phyloP scores from a whole-genome alignment of 2,113 vertebrate genomes.

The Phalacrocorax aristotelis region DNA sequence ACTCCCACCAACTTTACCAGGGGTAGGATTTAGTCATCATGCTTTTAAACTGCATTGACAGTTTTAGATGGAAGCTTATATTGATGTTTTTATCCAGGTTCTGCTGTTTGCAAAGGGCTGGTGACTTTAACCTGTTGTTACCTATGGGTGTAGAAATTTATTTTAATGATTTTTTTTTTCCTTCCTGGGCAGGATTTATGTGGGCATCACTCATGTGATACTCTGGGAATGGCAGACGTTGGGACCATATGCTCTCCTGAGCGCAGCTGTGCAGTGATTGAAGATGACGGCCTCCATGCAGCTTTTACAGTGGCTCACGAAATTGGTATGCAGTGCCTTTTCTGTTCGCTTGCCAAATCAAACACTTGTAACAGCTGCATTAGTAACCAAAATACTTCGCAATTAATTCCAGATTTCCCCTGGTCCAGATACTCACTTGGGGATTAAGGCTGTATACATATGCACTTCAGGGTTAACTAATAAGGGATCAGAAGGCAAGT shows the following conservation, averaged over 20 bases:
- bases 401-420: slow-evolving; percentile 83
- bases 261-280: slow-evolving; percentile 98
- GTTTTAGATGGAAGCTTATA: not conserved
- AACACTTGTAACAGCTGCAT: slow-evolving; percentile 83
- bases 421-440: slow-evolving; percentile 57
- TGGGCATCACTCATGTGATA: slow-evolving; percentile 98
- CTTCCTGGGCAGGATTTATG: slow-evolving; percentile 89
- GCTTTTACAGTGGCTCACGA: slow-evolving; percentile 98
- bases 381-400: slow-evolving; percentile 75
- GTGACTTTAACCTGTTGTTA: slow-evolving; percentile 29
- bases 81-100: not conserved
- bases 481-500: slow-evolving; percentile 65
- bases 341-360: slow-evolving; percentile 81
- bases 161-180: slow-evolving; percentile 62
- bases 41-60: not conserved
- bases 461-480: slow-evolving; percentile 73
- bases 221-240: slow-evolving; percentile 98
- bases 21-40: not conserved
- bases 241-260: slow-evolving; percentile 97
- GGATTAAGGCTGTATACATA: slow-evolving; percentile 74
- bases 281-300: slow-evolving; percentile 97
- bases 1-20: not conserved
- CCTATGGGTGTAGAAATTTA: slow-evolving; percentile 36
- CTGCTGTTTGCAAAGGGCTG: slow-evolving; percentile 3
- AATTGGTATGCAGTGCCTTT: slow-evolving; percentile 88